Evolutionary conservation across 2,888 invertebrate species (phyloP), one percentile per base, ranked within the genome.

Genomic region (Colletes collaris): DNA sequence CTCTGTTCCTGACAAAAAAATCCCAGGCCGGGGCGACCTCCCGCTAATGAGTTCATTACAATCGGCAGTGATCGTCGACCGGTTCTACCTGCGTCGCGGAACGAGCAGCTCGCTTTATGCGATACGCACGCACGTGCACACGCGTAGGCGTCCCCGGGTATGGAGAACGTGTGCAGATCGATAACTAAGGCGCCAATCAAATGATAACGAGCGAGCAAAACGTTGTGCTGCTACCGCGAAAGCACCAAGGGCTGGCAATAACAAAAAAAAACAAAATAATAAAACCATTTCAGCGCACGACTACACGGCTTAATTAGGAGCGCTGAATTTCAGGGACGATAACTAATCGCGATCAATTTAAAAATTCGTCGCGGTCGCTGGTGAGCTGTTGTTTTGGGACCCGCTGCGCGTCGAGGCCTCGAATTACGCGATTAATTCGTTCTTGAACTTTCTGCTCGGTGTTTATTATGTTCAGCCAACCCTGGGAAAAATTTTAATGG

Each of bases 1-100:
- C 10, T 49, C 66, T 53, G 62, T 69, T 69, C 56, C n/a, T 27
- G 37, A 58, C 50, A 62, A 60, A 53, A 27, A 69, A 73, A 62
- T 60, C 55, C 8, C 44, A 10, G 59, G 10, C 53, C 55, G 11
- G 3, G 11, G 3, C 52, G 49, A 49, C 52, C 81, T 59, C 56
- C 37, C 37, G 62, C 73, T 83, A 83, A 83, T 83, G 83, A 83
- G 82, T 82, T 83, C 82, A 82, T 83, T 82, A 82, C 74, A 76
- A 81, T 83, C 76, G 69, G 8, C 62, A 46, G 66, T 67, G 75
- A 78, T 69, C 71, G 82, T 70, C 70, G 73, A 78, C 75, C 76
- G 78, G 68, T 72, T 81, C 55, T 35, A 13, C 59, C 60, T 49
- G 74, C 56, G 55, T 64, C 68, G 56, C 52, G 69, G 44, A 65